Evolutionary conservation across 1,140 invertebrate species (phyloP).

Genomic region (Polypedilum pembai): DNA sequence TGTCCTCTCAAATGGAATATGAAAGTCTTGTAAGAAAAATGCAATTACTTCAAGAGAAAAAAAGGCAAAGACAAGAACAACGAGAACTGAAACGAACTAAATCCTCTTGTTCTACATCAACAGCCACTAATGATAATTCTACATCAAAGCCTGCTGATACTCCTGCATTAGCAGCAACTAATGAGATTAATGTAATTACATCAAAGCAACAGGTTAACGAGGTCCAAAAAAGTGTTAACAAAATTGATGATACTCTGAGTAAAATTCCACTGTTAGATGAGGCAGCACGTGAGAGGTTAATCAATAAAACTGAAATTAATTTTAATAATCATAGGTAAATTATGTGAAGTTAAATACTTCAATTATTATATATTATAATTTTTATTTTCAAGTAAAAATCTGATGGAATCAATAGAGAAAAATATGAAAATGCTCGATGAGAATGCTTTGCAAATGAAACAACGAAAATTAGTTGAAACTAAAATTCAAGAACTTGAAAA

Average conservation of each 20-base stretch:
- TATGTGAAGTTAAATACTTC: background rate
- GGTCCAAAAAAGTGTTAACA: background rate
- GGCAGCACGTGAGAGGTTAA: background rate
- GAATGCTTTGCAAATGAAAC: background rate
- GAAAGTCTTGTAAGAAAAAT: background rate
- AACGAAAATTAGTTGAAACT: background rate
- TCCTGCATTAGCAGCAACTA: background rate
- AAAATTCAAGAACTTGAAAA: background rate
- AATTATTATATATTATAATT: background rate
- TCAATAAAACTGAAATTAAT: slow-evolving; percentile 2
- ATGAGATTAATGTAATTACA: too few species aligned
- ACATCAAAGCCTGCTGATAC: background rate
- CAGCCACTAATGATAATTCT: too few species aligned
- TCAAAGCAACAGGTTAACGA: background rate
- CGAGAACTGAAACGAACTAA: background rate
- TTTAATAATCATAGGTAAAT: background rate
- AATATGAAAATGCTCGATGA: background rate
- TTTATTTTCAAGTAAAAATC: background rate
- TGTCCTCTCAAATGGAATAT: slow-evolving; percentile 2
- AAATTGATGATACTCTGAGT: background rate
- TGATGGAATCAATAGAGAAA: background rate
- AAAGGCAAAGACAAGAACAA: background rate
- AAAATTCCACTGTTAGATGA: background rate
- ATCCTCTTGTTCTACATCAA: background rate
- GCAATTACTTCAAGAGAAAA: background rate